Base-by-base conservation (phyloP, 2,888 invertebrate genomes). In the Tinea pellionella region DNA sequence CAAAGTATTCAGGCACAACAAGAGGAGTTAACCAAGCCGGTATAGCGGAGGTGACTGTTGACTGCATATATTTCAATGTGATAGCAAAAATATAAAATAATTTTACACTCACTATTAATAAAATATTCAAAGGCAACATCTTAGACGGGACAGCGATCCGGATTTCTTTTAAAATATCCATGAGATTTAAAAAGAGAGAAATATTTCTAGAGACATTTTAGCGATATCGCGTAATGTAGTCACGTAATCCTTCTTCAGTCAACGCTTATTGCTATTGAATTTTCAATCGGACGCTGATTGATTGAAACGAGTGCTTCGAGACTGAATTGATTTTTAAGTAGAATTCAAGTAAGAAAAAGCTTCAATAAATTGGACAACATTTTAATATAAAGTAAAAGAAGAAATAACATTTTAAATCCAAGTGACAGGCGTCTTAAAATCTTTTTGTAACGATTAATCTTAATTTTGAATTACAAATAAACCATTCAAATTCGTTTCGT, bases 221-320 rank as follows among this genome's bases (percentile, higher is more conserved):
- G 64, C 68, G 66, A 72, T 71, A 73, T 72, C 69, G 66, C 65
- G 73, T 75, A 78, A 76, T 73, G 68, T 73, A 75, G 78, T 81
- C 77, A 76, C 79, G 82, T 83, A 81, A 80, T 78, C 78, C 77
- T 77, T 74, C 76, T 74, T 69, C 73, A 74, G 75, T 78, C 78
- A 77, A 80, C 74, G 78, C 74, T 75, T 80, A 77, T 78, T 78
- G 70, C 72, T 72, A 82, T 76, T 78, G 81, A 83, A 83, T 77
- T 79, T 80, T 80, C 81, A 83, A 83, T 78, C 71, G 76, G 72
- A 73, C 76, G 72, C 72, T 79, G 83, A 85, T 84, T 85, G 84
- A 86, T 85, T 78, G 81, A 76, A 80, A 75, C 75, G 78, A 74
- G 71, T 72, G 71, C 72, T 69, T 63, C 67, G 68, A 67, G 72